Percentiles rank a stretch among this genome's conserved stretches.
phyloP scores from a whole-genome alignment of 1,140 invertebrate species.

The Tyrophagus putrescentiae region DNA sequence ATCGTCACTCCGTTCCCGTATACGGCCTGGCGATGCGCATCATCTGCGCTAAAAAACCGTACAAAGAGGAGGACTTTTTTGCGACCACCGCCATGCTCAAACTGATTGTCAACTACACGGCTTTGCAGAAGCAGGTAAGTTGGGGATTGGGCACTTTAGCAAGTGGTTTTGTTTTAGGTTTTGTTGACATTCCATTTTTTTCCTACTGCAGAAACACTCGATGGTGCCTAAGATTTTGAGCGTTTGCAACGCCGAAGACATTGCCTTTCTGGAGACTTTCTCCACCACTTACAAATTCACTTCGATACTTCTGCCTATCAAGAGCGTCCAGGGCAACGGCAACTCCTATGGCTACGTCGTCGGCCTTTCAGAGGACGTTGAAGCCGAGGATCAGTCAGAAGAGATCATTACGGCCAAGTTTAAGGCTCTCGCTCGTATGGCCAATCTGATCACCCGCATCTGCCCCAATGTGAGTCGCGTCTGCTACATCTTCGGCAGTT shows the following conservation, averaged over 20 bases:
- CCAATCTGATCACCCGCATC: slow-evolving; percentile 71
- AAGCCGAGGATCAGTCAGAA: slow-evolving; percentile 35
- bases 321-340: slow-evolving; percentile 80
- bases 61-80: slow-evolving; percentile 80
- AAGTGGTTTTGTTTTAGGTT: too few species aligned
- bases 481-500: slow-evolving; percentile 78
- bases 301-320: slow-evolving; percentile 76
- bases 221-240: slow-evolving; percentile 70
- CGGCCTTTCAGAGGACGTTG: slow-evolving; percentile 66
- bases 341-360: slow-evolving; percentile 90
- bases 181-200: too few species aligned
- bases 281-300: slow-evolving; percentile 59
- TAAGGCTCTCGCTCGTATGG: slow-evolving; percentile 70
- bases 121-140: slow-evolving; percentile 64
- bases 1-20: slow-evolving; percentile 90
- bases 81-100: slow-evolving; percentile 80
- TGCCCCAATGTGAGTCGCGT: slow-evolving; percentile 92
- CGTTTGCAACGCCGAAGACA: slow-evolving; percentile 58
- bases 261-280: slow-evolving; percentile 51
- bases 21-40: slow-evolving; percentile 82
- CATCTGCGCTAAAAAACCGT: slow-evolving; percentile 90
- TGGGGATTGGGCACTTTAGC: background rate
- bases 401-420: slow-evolving; percentile 43
- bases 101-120: slow-evolving; percentile 80
- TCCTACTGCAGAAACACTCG: slow-evolving; percentile 55